Conservation (phyloP, 2,797 vertebrate genomes). For the Pipistrellus kuhlii region DNA sequence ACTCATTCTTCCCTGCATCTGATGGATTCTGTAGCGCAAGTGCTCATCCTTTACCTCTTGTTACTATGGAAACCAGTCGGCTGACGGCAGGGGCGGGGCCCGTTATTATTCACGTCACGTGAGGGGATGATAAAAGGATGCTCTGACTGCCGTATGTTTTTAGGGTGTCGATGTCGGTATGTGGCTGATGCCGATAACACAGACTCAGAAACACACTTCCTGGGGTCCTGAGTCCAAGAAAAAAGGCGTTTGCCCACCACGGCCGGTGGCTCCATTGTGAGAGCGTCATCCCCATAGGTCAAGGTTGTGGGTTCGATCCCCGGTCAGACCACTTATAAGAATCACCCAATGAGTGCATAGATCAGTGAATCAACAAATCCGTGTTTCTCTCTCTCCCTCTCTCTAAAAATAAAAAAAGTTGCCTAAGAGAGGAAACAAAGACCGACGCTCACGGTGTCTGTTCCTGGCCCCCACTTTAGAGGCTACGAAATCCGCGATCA, state of each 20-base stretch:
- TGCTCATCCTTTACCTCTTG: background rate
- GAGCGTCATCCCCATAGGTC: background rate
- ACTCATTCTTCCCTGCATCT: background rate
- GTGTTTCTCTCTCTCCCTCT: too few relatives aligned
- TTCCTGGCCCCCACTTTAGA: background rate
- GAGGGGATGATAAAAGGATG: background rate
- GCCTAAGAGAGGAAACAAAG: conserved; percentile 8
- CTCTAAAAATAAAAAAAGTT: background rate
- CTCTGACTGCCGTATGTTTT: background rate
- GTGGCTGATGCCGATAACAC: background rate
- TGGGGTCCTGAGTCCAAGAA: background rate
- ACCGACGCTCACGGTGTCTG: background rate
- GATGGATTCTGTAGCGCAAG: background rate
- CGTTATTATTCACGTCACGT: background rate
- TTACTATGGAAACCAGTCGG: background rate
- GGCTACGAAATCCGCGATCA: conserved; percentile 42
- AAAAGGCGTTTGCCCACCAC: background rate
- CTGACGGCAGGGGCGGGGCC: background rate
- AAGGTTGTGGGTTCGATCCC: background rate
- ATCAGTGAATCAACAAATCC: background rate
- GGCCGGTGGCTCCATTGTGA: background rate
- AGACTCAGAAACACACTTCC: background rate
- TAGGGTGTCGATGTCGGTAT: background rate
- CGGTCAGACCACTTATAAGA: background rate
- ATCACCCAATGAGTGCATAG: background rate